These are phyloP conservation scores for Potamarius usumacintae DNA, from an alignment of 2,113 vertebrate genomes.

Conservation along the genomic window DNA sequence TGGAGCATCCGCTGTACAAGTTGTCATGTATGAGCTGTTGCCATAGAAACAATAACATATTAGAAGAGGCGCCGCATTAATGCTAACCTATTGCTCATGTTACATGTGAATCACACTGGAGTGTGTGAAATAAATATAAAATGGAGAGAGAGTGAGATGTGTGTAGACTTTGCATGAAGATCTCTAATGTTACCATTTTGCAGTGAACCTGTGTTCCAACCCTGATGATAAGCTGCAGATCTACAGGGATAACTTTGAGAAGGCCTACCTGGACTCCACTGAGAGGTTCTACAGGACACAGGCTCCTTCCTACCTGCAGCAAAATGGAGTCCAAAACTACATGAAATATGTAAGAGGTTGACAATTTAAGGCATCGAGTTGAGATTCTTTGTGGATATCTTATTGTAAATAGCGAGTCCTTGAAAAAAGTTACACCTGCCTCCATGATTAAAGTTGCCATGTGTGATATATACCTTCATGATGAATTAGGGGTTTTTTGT, in stretches of 20 bases:
- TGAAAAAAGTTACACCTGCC: neutral
- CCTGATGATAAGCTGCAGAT: conserved; percentile 98
- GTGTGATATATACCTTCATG: neutral
- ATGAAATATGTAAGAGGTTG: conserved; percentile 96
- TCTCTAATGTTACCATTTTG: conserved; percentile 2
- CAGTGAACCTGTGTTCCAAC: conserved; percentile 99
- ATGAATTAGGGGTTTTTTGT: neutral
- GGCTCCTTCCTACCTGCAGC: conserved; percentile 95
- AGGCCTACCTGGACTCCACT: conserved; percentile 97
- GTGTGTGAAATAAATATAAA: no score
- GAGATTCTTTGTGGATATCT: neutral
- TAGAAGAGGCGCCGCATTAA: neutral
- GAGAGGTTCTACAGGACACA: conserved; percentile 99
- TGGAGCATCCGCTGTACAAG: neutral
- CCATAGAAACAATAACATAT: neutral
- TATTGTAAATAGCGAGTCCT: neutral
- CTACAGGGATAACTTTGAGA: conserved; percentile 99
- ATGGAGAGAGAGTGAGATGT: neutral
- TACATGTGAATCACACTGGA: neutral
- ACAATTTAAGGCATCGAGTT: neutral
- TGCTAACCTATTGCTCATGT: neutral
- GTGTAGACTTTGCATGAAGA: neutral
- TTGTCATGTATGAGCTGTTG: neutral
- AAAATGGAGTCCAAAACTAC: conserved; percentile 99
- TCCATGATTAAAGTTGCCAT: neutral